Base-by-base conservation (phyloP, 2,888 invertebrate species). In the Lithophane socia region DNA sequence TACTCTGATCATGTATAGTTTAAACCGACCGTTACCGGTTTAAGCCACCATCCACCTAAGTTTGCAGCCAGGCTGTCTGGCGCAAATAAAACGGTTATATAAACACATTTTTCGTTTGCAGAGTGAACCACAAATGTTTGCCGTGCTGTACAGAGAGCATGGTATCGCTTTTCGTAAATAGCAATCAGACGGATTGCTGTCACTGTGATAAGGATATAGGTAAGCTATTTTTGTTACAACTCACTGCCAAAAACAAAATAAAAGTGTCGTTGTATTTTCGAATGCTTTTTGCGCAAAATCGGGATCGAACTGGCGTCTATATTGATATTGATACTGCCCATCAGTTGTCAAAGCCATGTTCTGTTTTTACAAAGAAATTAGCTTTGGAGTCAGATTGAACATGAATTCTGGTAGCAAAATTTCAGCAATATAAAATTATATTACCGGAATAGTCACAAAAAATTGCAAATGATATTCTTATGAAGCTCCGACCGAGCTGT, bases 101-200 rank as follows among this genome's bases (percentile, higher is more conserved):
- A 52, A 79, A 81, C 72, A 74, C 37, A 69, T 71, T 73, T 70
- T 80, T 83, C 78, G 52, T 92, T 92, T 92, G 77, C 94, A 96
- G 98, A 91, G 97, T 98, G 87, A 98, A 98, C 93, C 98, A 98
- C 91, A 98, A 98, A 94, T 98, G 98, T 91, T 97, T 98, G 90
- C 97, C 98, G 56, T 98, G 98, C 90, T 98, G 98, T 92, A 97
- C 97, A 24, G 97, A 97, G 73, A 97, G 97, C 80, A 93, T 94
- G 91, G 92, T 91, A 13, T 92, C 94, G 29, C 92, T 93, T 79
- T 93, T 92, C 83, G 82, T 92, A 80, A 94, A 88, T 81, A 91
- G 87, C 71, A 96, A 95, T 82, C 92, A 94, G 85, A 94, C 92
- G 82, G 97, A 94, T 82, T 98, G 98, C 88, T 98, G 98, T 90